Evolutionary conservation across 1,140 invertebrate species (phyloP), one percentile per base, ranked within the genome.

Genomic region (Mylabris phalerata): DNA sequence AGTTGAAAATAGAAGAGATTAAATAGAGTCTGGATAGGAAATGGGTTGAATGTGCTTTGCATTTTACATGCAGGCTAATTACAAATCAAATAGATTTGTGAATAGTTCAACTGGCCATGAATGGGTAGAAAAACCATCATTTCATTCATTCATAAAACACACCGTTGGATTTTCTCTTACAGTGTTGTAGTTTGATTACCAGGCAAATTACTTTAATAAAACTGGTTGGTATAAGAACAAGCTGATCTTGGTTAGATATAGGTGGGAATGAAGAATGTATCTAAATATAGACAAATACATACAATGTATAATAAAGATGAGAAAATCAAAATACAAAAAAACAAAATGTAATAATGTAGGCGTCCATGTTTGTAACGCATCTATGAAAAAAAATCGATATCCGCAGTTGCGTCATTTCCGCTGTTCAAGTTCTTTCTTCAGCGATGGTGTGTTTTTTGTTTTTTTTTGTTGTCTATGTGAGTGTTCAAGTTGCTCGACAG

Each of bases 401-500:
- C 57, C 57, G 51, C 50, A 57, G 60, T 62, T 62, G 55, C 60
- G 60, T 62, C 60, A 62, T 62, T 62, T 62, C 60, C 60, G 60
- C 48, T 62, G 55, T 41, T 51, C 55, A 44, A 32, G 32, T 32
- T 32, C 32, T 32, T 32, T 32, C 32, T 32, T 32, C 7, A 32
- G 32, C 32, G 7, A 32, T 32, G 32, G 19, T 19, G 19, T 19
- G 19, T 19, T 32, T 2, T 1, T 32, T 32, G 4, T 38, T 47
- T 54, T 44, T 58, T 45, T 11, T 32, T 4, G 0, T 4, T 32
- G 32, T 32, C 4, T 32, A 7, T 32, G 32, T 32, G 32, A 5
- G 32, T 32, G 32, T 32, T 4, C 7, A 32, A 32, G 51, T 57
- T 49, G 48, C 55, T 44, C 48, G 55, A 57, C 55, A 57, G 55